These are phyloP conservation scores for Diuraphis noxia DNA, from an alignment of 1,140 invertebrate genomes.

Conservation along the genomic window DNA sequence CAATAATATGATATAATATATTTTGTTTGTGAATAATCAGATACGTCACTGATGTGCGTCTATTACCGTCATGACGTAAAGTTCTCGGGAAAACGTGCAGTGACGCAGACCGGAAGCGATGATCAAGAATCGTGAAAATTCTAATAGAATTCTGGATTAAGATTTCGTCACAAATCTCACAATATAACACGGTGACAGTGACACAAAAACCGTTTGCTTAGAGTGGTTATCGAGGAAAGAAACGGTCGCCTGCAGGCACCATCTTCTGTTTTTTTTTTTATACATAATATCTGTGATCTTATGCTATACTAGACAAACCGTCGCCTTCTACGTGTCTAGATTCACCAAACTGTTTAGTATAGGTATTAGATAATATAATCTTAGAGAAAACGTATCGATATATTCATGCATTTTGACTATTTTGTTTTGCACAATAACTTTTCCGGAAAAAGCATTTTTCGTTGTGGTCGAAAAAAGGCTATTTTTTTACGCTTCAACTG, in stretches of 20 bases:
- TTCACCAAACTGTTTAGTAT: too few species aligned
- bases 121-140: neutral
- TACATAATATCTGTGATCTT: too few species aligned
- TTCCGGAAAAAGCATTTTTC: neutral
- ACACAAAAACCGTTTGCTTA: neutral
- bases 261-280: too few species aligned
- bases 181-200: neutral
- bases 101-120: neutral
- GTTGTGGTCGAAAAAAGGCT: neutral
- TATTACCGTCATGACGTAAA: neutral
- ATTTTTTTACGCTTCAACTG: neutral
- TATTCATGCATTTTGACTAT: too few species aligned
- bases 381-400: too few species aligned
- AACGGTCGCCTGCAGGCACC: too few species aligned
- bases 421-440: neutral
- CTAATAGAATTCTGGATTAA: neutral
- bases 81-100: neutral
- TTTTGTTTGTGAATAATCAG: neutral
- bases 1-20: neutral
- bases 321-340: neutral
- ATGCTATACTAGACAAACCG: too few species aligned
- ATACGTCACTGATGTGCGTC: neutral
- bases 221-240: neutral
- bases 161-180: neutral
- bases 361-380: too few species aligned